Evolutionary conservation across 30 jellyfish, hydroid and myxozoan genomes (phyloP).

Genomic region (Euphysa ruthae): DNA sequence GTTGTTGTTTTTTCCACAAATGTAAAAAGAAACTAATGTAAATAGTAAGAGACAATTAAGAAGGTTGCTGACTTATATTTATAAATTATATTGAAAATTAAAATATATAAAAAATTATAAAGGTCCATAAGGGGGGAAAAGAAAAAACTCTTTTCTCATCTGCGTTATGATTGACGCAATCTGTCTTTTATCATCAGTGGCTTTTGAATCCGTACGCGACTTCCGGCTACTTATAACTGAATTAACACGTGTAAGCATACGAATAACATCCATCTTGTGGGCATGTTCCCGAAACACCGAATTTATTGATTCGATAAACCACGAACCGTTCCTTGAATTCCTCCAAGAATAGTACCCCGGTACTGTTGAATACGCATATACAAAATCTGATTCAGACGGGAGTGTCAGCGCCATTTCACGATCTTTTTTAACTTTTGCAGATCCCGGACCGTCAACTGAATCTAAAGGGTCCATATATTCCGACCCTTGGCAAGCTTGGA

Average conservation of each 20-base stretch:
- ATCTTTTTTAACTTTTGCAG: neutral
- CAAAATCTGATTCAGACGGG: conserved; percentile 42
- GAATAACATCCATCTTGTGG: conserved; percentile 33
- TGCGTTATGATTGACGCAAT: conserved; percentile 27
- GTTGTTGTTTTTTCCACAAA: too few species aligned
- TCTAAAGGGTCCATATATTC: conserved; percentile 50
- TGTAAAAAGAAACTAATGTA: too few species aligned
- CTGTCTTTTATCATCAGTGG: conserved; percentile 30
- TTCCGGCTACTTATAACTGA: conserved; percentile 21
- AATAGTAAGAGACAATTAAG: too few species aligned
- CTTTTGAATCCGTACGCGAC: conserved; percentile 6
- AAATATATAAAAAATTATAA: too few species aligned
- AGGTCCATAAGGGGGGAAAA: conserved; percentile 38
- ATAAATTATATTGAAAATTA: too few species aligned
- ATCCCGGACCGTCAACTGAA: conserved; percentile 46
- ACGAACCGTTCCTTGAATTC: conserved; percentile 33
- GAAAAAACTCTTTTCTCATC: conserved; percentile 30
- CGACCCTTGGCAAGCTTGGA: conserved; percentile 45
- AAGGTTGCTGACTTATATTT: too few species aligned
- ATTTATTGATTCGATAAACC: conserved; percentile 24
- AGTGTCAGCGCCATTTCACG: conserved; percentile 31
- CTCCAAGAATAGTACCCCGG: conserved; percentile 57
- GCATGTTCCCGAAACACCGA: conserved; percentile 21
- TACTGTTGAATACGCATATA: conserved; percentile 45
- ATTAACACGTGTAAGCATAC: conserved; percentile 30